These are phyloP conservation scores for Atherinosoma microstoma DNA, from an alignment of 2,797 vertebrate species.

Conservation along the genomic window DNA sequence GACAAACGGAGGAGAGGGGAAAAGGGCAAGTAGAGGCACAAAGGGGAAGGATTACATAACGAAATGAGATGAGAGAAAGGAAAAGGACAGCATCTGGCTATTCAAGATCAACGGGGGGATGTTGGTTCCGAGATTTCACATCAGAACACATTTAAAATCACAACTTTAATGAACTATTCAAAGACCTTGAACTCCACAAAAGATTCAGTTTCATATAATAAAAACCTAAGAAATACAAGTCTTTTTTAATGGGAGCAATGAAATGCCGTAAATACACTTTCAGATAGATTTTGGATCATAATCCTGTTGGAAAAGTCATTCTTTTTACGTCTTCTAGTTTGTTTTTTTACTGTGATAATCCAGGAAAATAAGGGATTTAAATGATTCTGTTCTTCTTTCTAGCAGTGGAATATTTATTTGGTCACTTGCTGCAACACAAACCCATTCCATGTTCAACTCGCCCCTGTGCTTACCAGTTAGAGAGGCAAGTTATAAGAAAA, in stretches of 20 bases:
- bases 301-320: not conserved
- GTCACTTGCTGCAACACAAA: not conserved
- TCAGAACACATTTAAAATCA: not conserved
- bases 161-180: not conserved
- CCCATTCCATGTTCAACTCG: too few species aligned
- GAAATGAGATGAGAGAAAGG: not conserved
- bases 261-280: not conserved
- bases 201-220: not conserved
- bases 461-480: too few species aligned
- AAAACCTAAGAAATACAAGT: not conserved
- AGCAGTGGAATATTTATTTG: too few species aligned
- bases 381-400: not conserved
- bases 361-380: not conserved
- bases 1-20: not conserved
- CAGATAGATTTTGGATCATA: too few species aligned
- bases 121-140: not conserved
- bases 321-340: not conserved
- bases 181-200: not conserved
- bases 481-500: too few species aligned
- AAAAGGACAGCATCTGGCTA: conserved; percentile 2
- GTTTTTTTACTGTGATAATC: not conserved
- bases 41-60: conserved; percentile 5
- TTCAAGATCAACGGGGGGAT: not conserved
- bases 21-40: conserved; percentile 18
- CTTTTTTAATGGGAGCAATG: not conserved